Conservation (phyloP, 2,797 vertebrate genomes). For the Sebastes trivittatus region DNA sequence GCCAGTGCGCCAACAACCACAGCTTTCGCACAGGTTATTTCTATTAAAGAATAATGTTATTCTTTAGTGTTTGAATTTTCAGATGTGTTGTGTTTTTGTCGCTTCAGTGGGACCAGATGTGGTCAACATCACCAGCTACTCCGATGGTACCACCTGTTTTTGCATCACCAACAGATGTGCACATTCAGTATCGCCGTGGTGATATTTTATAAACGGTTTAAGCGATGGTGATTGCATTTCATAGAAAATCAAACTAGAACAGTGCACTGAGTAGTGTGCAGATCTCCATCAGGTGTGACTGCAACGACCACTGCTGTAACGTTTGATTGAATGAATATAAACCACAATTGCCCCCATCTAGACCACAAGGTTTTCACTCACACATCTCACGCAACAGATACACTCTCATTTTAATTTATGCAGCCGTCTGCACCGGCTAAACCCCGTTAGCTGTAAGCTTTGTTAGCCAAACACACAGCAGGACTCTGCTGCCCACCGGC, state of each 20-base stretch:
- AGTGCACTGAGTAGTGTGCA: background rate
- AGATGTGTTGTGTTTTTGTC: conserved; percentile 26
- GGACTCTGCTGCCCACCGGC: too few species aligned
- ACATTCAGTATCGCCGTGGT: background rate
- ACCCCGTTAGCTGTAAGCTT: too few species aligned
- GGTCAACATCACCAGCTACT: background rate
- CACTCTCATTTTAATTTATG: background rate
- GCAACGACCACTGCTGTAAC: background rate
- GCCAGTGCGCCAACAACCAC: conserved; percentile 42
- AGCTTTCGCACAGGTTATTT: conserved; percentile 20
- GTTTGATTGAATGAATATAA: background rate
- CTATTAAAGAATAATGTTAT: conserved; percentile 43
- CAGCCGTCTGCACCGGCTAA: background rate
- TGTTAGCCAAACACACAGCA: too few species aligned
- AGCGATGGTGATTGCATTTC: background rate
- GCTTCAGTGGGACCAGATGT: conserved; percentile 17
- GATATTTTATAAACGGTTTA: background rate
- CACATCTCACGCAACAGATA: background rate
- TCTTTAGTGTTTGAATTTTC: conserved; percentile 22
- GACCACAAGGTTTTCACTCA: background rate
- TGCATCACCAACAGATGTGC: background rate
- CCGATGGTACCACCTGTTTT: background rate
- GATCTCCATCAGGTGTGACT: background rate
- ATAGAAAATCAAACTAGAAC: background rate
- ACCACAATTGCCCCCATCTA: background rate